phyloP scores from a whole-genome alignment of 2,113 vertebrate genomes.

The Gopherus evgoodei region DNA sequence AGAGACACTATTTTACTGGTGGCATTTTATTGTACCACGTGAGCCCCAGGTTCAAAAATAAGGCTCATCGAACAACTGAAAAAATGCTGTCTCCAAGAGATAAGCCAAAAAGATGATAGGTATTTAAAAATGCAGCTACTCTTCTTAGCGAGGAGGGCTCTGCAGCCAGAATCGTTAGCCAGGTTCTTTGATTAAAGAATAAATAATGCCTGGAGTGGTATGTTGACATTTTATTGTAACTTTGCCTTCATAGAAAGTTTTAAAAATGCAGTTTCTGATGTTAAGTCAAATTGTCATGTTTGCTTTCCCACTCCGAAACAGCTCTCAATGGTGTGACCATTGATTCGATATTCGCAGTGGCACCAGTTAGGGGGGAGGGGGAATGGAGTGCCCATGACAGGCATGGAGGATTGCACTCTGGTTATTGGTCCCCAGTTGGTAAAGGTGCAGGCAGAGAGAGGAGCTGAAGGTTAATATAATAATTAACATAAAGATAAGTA shows the following conservation, averaged over 20 bases:
- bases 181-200: neutral
- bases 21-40: neutral
- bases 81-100: neutral
- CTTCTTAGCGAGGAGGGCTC: neutral
- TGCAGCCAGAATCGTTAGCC: neutral
- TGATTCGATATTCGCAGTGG: neutral
- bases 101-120: neutral
- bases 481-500: neutral
- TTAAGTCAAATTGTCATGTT: neutral
- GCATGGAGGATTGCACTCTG: neutral
- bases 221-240: neutral
- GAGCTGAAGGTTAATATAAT: neutral
- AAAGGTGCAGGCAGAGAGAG: neutral
- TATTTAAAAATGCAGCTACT: neutral
- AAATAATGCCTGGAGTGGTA: neutral
- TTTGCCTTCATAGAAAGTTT: neutral
- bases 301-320: neutral
- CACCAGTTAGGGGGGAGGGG: neutral
- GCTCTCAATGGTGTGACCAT: neutral
- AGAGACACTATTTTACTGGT: neutral
- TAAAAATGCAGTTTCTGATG: neutral
- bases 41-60: neutral
- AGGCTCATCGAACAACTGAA: neutral
- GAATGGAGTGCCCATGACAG: neutral
- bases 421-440: neutral